Evolutionary conservation across 2,797 vertebrate species (phyloP), one percentile per base, ranked within the genome.

Genomic region (Sebastes baramenuke): DNA sequence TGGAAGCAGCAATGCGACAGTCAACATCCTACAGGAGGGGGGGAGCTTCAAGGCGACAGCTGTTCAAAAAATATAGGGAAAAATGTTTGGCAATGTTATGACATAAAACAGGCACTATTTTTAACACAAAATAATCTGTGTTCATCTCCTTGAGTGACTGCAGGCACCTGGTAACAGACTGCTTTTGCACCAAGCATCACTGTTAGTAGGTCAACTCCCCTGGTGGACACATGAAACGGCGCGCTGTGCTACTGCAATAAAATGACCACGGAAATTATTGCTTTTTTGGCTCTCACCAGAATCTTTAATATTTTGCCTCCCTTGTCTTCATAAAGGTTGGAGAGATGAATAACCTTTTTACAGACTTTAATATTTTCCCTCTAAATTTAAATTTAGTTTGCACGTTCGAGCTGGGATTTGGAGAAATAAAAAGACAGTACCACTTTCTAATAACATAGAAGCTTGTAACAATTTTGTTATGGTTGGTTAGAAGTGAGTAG

Each of bases 121-220:
- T 59, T 32, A 46, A 72, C 1, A 0, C 16, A 42, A 66, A 69
- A 25, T 38, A 54, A 71, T 80, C 18, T 11, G 8, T 14, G 10
- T 32, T 82, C 14, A 72, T 78, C 30, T 38, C 8, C 2, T 67
- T 67, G 22, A 75, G 29, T 22, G 25, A 77, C 68, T 36, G 56
- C 46, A 52, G 54, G 36, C 78, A 65, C 46, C 32, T 81, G 60
- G 13, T 62, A 67, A 34, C 73, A 25, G 11, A 58, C 8, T 72
- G 61, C 29, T 49, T 52, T 34, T 58, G 24, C 36, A 77, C 58
- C 20, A 12, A 62, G 27, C 24, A 24, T 79, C 42, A 18, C 22
- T 54, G 52, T 72, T 62, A 78, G 62, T 75, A 72, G 72, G 79
- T 84, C 72, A 76, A 55, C 64, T 69, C 32, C 67, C 20, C 38